Evolutionary conservation across 2,888 invertebrate species (phyloP).

Genomic region (Dendrolimus pini): DNA sequence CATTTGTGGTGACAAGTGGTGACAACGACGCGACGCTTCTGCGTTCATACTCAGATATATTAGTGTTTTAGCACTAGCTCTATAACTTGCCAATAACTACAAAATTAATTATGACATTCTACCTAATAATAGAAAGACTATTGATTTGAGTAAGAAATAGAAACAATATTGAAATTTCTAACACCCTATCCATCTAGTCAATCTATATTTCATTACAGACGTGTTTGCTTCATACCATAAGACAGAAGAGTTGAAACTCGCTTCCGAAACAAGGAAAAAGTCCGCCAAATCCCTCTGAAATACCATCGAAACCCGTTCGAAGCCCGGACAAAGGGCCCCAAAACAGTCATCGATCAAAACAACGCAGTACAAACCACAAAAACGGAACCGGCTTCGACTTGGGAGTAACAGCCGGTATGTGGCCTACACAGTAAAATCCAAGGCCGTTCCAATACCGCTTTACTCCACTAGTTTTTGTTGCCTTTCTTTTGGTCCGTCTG

Average conservation of each 20-base stretch:
- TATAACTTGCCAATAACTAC: too few relatives aligned
- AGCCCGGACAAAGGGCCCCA: conserved; percentile 37
- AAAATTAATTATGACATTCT: too few relatives aligned
- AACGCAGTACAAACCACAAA: conserved; percentile 43
- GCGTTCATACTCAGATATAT: too few relatives aligned
- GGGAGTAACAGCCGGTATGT: conserved; percentile 59
- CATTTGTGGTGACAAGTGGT: too few relatives aligned
- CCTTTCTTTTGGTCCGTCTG: conserved; percentile 50
- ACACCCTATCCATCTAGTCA: too few relatives aligned
- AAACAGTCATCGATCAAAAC: conserved; percentile 56
- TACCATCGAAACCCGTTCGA: background rate
- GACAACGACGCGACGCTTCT: too few relatives aligned
- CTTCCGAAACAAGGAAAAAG: conserved; percentile 1
- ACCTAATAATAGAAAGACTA: too few relatives aligned
- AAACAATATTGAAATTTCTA: too few relatives aligned
- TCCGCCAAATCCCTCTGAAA: background rate
- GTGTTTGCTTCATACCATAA: too few relatives aligned
- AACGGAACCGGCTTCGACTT: conserved; percentile 49
- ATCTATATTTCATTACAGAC: too few relatives aligned
- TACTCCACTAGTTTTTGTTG: conserved; percentile 57
- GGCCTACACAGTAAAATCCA: conserved; percentile 68
- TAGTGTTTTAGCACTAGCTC: too few relatives aligned
- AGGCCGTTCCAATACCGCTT: conserved; percentile 69
- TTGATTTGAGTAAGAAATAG: too few relatives aligned
- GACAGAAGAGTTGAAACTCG: background rate